Percentiles rank a stretch among this genome's conserved stretches.
phyloP scores from a whole-genome alignment of 30 jellyfish, hydroid and myxozoan genomes.

The Aurelia sp. region DNA sequence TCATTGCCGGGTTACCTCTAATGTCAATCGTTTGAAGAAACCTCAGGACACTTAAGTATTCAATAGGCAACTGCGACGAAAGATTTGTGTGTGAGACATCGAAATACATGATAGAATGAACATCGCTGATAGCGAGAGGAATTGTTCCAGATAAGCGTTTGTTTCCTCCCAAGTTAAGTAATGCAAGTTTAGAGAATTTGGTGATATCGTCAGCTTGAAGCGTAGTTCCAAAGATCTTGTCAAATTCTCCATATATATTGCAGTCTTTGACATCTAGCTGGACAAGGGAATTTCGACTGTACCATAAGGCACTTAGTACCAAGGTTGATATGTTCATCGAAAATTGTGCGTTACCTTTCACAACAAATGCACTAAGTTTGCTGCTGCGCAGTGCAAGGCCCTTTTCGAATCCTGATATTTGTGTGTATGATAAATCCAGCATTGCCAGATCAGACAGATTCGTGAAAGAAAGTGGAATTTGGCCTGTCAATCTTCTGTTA shows the following conservation, averaged over 20 bases:
- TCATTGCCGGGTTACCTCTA: conserved; percentile 50
- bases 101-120: conserved; percentile 20
- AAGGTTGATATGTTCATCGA: conserved; percentile 24
- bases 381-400: conserved; percentile 48
- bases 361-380: conserved; percentile 34
- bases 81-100: conserved; percentile 45
- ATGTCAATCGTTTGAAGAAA: conserved; percentile 43
- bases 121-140: conserved; percentile 49
- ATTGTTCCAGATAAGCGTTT: conserved; percentile 45
- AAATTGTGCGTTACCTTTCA: conserved; percentile 20
- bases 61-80: conserved; percentile 34
- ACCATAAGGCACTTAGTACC: conserved; percentile 4
- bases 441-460: conserved; percentile 34
- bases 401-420: conserved; percentile 49
- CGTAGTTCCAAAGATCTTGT: conserved; percentile 19
- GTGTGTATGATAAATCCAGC: conserved; percentile 49
- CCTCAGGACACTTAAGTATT: conserved; percentile 25
- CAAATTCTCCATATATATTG: conserved; percentile 53
- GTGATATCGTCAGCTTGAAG: conserved; percentile 12
- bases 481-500: conserved; percentile 34
- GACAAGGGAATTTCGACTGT: conserved; percentile 32
- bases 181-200: conserved; percentile 42
- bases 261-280: conserved; percentile 50
- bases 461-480: conserved; percentile 47
- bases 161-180: conserved; percentile 61